phyloP scores from a whole-genome alignment of 2,113 vertebrate species.

The Rhea americana region DNA sequence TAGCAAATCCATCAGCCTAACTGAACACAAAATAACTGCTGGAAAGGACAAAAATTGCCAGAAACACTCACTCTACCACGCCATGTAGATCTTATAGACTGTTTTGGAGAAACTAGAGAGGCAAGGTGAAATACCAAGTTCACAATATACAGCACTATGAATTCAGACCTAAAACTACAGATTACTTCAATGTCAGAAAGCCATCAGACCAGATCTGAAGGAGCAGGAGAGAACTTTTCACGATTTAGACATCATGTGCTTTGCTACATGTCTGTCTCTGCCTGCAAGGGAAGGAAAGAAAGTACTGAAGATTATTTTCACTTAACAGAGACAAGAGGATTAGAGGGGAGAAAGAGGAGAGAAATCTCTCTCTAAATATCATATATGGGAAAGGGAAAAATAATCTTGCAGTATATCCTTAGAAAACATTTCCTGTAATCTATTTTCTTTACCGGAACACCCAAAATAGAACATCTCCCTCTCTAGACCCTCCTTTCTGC shows the following conservation, averaged over 20 bases:
- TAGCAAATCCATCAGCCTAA: not conserved
- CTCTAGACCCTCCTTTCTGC: not conserved
- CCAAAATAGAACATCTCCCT: not conserved
- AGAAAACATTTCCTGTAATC: not conserved
- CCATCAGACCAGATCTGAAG: not conserved
- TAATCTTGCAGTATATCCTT: not conserved
- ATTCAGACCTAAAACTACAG: not conserved
- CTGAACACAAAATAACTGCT: not conserved
- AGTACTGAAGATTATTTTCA: not conserved
- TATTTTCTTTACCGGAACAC: not conserved
- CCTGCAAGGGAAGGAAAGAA: not conserved
- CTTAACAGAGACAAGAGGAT: not conserved
- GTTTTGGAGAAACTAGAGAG: not conserved
- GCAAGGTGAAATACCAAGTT: not conserved
- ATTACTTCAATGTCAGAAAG: not conserved
- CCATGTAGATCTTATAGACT: not conserved
- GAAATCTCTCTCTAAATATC: not conserved
- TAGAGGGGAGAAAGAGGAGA: not conserved
- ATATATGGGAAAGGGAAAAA: not conserved
- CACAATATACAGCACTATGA: not conserved
- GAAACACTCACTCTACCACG: not conserved
- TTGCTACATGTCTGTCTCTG: not conserved
- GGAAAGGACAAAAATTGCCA: slow-evolving; percentile 3
- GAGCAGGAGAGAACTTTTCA: not conserved
- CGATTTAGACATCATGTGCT: not conserved